phyloP scores from a whole-genome alignment of 2,797 vertebrate genomes.

The Gouania willdenowi region DNA sequence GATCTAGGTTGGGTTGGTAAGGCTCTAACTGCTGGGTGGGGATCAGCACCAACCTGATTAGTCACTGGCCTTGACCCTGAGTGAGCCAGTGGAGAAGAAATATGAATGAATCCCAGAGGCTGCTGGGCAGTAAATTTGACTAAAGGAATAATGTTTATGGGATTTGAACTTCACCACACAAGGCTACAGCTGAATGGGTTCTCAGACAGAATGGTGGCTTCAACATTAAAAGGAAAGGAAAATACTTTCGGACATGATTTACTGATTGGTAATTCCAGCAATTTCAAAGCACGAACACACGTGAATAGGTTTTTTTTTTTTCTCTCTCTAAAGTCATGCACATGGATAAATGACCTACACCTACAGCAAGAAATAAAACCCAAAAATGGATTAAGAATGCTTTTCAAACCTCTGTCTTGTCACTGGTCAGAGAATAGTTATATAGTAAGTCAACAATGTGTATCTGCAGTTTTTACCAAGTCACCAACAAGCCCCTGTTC shows the following conservation, averaged over 20 bases:
- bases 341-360: too few relatives aligned
- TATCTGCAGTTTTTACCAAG: constrained; percentile 10
- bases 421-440: constrained; percentile 4
- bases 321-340: too few relatives aligned
- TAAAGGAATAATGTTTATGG: constrained; percentile 57
- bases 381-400: too few relatives aligned
- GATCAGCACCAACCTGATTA: constrained; percentile 57
- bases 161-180: constrained; percentile 50
- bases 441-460: constrained; percentile 1
- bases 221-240: constrained; percentile 30
- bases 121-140: constrained; percentile 58
- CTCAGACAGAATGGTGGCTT: constrained; percentile 47
- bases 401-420: too few relatives aligned
- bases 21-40: constrained; percentile 47
- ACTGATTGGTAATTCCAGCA: constrained; percentile 29
- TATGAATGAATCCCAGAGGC: constrained; percentile 58
- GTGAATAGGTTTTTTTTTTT: too few relatives aligned
- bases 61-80: constrained; percentile 60
- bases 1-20: constrained; percentile 42
- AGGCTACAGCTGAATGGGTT: constrained; percentile 44
- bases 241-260: constrained; percentile 26
- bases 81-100: constrained; percentile 44
- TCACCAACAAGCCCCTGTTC: constrained; percentile 3
- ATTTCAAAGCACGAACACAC: constrained; percentile 29
- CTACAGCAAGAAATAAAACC: too few relatives aligned